Percentiles rank a stretch among this genome's conserved stretches.
Conservation (phyloP, 2,888 invertebrate species). For the Melanostoma mellinum region DNA sequence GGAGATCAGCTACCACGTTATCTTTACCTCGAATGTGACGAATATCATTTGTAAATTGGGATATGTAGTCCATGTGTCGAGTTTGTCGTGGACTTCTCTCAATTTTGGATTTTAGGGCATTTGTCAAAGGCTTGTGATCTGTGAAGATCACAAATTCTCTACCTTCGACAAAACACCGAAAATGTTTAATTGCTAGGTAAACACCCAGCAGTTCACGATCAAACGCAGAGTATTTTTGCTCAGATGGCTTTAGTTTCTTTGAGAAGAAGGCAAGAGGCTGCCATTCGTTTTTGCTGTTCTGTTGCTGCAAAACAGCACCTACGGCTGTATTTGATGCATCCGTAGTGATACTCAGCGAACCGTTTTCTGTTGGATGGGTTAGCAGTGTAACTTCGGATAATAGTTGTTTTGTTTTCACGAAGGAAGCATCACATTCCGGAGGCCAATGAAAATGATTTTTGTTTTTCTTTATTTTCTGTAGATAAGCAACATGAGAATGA, state of each 20-base stretch:
- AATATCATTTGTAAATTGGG: conserved; percentile 29
- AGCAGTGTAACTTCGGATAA: conserved; percentile 25
- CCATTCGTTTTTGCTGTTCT: not conserved
- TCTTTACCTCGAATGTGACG: conserved; percentile 40
- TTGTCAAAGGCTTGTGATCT: conserved; percentile 33
- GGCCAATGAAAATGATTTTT: conserved; percentile 31
- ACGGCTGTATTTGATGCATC: conserved; percentile 41
- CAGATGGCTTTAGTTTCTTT: conserved; percentile 16
- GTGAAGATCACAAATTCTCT: conserved; percentile 27
- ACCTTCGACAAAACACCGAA: conserved; percentile 34
- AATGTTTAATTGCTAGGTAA: conserved; percentile 21
- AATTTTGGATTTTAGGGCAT: conserved; percentile 6
- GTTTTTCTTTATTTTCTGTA: conserved; percentile 31
- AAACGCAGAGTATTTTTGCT: conserved; percentile 25
- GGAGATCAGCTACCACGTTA: conserved; percentile 12
- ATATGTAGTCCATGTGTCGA: conserved; percentile 23
- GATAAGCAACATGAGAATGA: conserved; percentile 41
- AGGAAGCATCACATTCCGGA: conserved; percentile 15
- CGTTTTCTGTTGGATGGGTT: conserved; percentile 30
- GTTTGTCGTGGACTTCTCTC: conserved; percentile 27
- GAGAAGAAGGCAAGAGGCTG: conserved; percentile 24
- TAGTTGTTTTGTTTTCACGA: conserved; percentile 10
- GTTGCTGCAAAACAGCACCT: conserved; percentile 33
- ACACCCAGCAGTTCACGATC: conserved; percentile 22
- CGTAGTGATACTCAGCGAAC: conserved; percentile 23